Evolutionary conservation across 2,888 invertebrate species (phyloP).

Genomic region (Ellobium chinense): DNA sequence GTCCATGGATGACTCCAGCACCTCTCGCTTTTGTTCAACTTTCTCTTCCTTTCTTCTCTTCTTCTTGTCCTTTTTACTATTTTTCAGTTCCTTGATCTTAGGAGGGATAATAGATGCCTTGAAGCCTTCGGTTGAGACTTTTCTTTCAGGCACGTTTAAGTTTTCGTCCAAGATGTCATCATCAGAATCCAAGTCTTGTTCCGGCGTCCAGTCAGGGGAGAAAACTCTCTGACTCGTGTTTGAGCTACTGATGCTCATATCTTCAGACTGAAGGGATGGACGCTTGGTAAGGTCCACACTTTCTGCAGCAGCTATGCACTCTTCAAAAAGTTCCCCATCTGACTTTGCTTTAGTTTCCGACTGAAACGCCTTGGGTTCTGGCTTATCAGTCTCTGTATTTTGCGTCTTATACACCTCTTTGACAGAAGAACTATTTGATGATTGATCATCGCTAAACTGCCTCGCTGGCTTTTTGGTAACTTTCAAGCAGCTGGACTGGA

Average conservation of each 20-base stretch:
- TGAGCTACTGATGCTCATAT: slow-evolving; percentile 33
- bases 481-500: background rate
- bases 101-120: slow-evolving; percentile 65
- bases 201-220: slow-evolving; percentile 69
- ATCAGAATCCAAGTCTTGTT: slow-evolving; percentile 70
- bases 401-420: background rate
- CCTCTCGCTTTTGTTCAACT: slow-evolving; percentile 12
- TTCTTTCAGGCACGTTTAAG: background rate
- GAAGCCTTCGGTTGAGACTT: slow-evolving; percentile 51
- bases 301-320: background rate
- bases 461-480: background rate
- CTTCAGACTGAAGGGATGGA: slow-evolving; percentile 11
- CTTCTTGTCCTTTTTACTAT: slow-evolving; percentile 41
- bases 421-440: background rate
- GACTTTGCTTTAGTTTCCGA: background rate
- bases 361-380: background rate
- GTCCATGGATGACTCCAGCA: slow-evolving; percentile 37
- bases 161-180: slow-evolving; percentile 63
- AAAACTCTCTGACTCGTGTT: slow-evolving; percentile 35
- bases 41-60: slow-evolving; percentile 36
- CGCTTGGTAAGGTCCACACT: slow-evolving; percentile 4
- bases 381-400: background rate
- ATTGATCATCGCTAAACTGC: background rate
- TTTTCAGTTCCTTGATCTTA: slow-evolving; percentile 59
- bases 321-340: background rate